Percentiles rank a stretch among this genome's conserved stretches.
Evolutionary conservation across 2,113 vertebrate species (phyloP).

Genomic region (Halcyon senegalensis): DNA sequence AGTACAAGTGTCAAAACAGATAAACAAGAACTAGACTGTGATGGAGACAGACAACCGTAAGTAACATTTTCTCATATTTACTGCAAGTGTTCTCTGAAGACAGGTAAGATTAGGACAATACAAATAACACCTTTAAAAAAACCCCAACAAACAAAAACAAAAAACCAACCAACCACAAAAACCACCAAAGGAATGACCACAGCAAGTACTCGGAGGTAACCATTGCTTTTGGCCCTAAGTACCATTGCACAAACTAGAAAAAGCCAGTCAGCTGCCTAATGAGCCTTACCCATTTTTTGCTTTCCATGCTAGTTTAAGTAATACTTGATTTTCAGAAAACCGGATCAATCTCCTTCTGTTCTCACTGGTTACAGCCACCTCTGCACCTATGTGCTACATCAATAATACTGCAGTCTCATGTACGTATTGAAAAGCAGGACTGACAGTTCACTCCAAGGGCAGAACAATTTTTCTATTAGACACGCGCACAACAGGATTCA

Average conservation of each 20-base stretch:
- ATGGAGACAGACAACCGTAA: background rate
- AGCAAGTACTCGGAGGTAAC: background rate
- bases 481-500: background rate
- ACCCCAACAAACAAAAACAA: too few species aligned
- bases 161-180: background rate
- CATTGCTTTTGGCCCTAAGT: background rate
- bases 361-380: background rate
- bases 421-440: background rate
- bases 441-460: background rate
- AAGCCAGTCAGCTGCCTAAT: background rate
- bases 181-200: background rate
- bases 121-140: background rate
- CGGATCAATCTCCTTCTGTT: background rate
- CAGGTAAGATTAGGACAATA: background rate
- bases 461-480: background rate
- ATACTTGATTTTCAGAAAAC: background rate
- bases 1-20: background rate
- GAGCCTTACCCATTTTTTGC: background rate
- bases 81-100: background rate
- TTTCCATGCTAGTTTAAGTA: background rate
- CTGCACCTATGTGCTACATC: too few species aligned
- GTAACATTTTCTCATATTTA: background rate
- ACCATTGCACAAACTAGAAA: background rate
- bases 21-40: background rate
- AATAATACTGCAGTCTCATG: background rate